phyloP scores from a whole-genome alignment of 1,140 invertebrate species.

The Amyelois transitella region DNA sequence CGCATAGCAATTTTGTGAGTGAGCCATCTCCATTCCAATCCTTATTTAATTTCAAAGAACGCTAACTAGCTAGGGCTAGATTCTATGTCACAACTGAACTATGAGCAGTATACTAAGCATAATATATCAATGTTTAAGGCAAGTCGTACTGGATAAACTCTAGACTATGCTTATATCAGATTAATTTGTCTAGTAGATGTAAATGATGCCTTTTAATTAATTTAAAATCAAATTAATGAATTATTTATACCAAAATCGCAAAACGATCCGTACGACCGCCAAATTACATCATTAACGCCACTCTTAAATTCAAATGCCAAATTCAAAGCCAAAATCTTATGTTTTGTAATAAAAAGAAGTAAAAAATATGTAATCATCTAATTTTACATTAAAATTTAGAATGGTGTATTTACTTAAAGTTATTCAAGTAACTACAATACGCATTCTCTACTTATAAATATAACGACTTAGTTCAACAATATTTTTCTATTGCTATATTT shows the following conservation, averaged over 20 bases:
- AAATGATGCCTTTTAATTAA: not conserved
- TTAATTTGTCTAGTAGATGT: not conserved
- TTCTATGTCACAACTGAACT: constrained; percentile 62
- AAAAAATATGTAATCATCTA: constrained; percentile 55
- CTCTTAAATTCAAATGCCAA: not conserved
- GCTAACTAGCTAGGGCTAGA: constrained; percentile 66
- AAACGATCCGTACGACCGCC: not conserved
- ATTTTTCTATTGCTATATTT: constrained; percentile 36
- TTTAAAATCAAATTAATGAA: not conserved
- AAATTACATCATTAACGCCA: not conserved
- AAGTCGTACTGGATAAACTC: constrained; percentile 15
- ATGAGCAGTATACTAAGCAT: constrained; percentile 68
- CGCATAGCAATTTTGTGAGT: not conserved
- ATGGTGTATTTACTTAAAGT: constrained; percentile 41
- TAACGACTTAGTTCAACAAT: constrained; percentile 18
- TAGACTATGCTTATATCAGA: not conserved
- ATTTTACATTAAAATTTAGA: constrained; percentile 54
- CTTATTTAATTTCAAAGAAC: constrained; percentile 44
- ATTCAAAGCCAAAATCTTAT: constrained; percentile 42
- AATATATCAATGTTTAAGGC: constrained; percentile 44
- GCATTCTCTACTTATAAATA: constrained; percentile 32
- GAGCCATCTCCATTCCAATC: constrained; percentile 29
- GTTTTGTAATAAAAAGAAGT: constrained; percentile 35
- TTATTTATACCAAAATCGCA: not conserved
- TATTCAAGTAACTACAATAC: constrained; percentile 40